Conservation (phyloP, 2,113 vertebrate genomes). For the Oncorhynchus clarkii region DNA sequence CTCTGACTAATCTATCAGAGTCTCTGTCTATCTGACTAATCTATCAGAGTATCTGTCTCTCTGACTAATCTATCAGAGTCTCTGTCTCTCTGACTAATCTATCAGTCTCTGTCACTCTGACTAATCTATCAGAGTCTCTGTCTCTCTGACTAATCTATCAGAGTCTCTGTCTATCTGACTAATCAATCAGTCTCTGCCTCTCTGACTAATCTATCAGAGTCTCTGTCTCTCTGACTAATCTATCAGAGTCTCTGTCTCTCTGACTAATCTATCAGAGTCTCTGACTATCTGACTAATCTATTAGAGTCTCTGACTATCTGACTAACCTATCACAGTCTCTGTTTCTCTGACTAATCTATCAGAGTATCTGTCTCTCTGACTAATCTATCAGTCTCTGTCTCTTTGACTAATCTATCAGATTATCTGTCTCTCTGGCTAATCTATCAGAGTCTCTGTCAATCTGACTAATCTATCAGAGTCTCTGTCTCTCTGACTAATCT, state of each 20-base stretch:
- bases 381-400: neutral
- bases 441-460: neutral
- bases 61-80: neutral
- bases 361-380: accelerated
- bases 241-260: neutral
- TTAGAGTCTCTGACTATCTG: too few species aligned
- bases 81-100: neutral
- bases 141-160: too few species aligned
- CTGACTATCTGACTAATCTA: neutral
- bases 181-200: neutral
- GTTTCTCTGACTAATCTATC: neutral
- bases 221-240: neutral
- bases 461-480: too few species aligned
- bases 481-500: neutral
- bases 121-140: neutral
- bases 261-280: neutral
- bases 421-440: neutral
- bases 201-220: neutral
- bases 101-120: neutral
- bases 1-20: too few species aligned
- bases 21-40: neutral
- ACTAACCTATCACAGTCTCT: neutral
- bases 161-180: neutral
- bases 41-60: neutral
- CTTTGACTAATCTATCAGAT: neutral